Evolutionary conservation across 2,113 vertebrate species (phyloP).

Genomic region (Dromaius novaehollandiae): DNA sequence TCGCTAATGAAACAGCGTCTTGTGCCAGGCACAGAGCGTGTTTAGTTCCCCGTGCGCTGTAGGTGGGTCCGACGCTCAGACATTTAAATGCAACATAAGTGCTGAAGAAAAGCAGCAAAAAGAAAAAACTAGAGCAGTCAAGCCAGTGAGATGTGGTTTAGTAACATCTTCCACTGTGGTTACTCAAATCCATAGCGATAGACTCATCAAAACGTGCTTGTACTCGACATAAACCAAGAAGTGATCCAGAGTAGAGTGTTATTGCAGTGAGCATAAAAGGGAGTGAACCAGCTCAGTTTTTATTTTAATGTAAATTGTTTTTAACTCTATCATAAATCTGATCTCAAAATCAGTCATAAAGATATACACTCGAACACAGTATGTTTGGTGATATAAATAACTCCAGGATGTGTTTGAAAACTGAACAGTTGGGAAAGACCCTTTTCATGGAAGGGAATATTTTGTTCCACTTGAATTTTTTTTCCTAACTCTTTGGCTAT

Average conservation of each 20-base stretch:
- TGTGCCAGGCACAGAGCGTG: rapidly evolving
- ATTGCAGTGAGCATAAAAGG: not conserved
- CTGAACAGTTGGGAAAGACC: not conserved
- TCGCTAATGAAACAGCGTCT: not conserved
- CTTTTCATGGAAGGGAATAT: not conserved
- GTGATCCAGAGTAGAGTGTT: not conserved
- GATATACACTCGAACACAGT: not conserved
- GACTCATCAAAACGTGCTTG: not conserved
- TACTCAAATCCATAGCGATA: not conserved
- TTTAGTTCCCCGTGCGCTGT: rapidly evolving
- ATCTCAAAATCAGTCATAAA: not conserved
- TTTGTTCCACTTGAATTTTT: not conserved
- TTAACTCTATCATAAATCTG: not conserved
- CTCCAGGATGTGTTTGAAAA: not conserved
- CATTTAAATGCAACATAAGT: rapidly evolving
- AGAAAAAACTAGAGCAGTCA: not conserved
- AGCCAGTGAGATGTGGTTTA: not conserved
- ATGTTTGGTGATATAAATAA: not conserved
- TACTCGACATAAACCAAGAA: not conserved
- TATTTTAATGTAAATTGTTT: not conserved
- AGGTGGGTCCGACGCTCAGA: not conserved
- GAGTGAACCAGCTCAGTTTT: not conserved
- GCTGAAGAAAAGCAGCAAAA: not conserved
- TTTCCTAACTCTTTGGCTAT: not conserved
- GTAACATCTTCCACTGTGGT: not conserved